Evolutionary conservation across 1,140 invertebrate genomes (phyloP).

Genomic region (Halesus radiatus): DNA sequence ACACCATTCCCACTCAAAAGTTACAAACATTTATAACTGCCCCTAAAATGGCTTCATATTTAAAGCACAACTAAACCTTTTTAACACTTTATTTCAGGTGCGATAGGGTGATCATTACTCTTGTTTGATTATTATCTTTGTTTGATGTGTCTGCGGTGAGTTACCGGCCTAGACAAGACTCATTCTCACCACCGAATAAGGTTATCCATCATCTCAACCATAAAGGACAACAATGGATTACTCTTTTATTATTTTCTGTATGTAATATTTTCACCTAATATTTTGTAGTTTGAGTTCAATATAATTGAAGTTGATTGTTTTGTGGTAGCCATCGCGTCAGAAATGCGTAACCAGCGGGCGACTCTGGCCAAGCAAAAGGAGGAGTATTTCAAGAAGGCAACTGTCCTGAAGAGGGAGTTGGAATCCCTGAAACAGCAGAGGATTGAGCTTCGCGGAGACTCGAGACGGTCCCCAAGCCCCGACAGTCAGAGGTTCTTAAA

Average conservation of each 20-base stretch:
- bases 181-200: too few relatives aligned
- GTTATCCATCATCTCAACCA: too few relatives aligned
- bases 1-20: too few relatives aligned
- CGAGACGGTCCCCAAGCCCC: slow-evolving; percentile 74
- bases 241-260: too few relatives aligned
- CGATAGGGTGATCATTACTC: not conserved
- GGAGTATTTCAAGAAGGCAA: slow-evolving; percentile 81
- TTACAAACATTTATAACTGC: too few relatives aligned
- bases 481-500: slow-evolving; percentile 80
- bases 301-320: slow-evolving; percentile 47
- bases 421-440: slow-evolving; percentile 83
- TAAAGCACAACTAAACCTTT: not conserved
- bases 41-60: too few relatives aligned
- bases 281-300: too few relatives aligned
- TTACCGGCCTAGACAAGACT: not conserved
- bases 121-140: not conserved
- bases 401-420: slow-evolving; percentile 79
- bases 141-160: slow-evolving; percentile 6
- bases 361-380: slow-evolving; percentile 82
- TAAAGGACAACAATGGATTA: too few relatives aligned
- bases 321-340: slow-evolving; percentile 80
- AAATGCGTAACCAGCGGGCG: slow-evolving; percentile 84
- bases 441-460: slow-evolving; percentile 78
- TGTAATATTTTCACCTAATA: too few relatives aligned
- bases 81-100: not conserved